Base-by-base conservation (phyloP, 2,888 invertebrate genomes). In the Morinoia aosen region DNA sequence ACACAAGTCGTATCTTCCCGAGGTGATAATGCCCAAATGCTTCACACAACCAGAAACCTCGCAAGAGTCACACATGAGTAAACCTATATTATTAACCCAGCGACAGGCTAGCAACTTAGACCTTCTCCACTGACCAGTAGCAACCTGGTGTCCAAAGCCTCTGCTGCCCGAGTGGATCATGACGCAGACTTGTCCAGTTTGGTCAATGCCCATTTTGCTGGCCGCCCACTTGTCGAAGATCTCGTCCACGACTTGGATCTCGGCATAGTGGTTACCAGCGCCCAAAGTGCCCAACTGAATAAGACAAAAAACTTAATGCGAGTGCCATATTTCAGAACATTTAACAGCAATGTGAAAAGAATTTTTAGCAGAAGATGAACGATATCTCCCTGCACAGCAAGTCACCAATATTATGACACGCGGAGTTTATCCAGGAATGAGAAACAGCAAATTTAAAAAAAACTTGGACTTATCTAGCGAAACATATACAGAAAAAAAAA, bases 141-240 rank as follows among this genome's bases (percentile, higher is more conserved):
- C 98, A 39, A 98, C 99, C 97, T 99, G 99, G 98, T 99, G 99
- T 0, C 99, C 99, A 97, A 99, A 99, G 58, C 99, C 99, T 97
- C 99, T 98, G 97, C 99, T 99, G 19, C 99, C 99, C 95, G 99
- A 99, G 97, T 99, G 99, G 97, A 99, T 99, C 99, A 99, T 99
- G 0, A 99, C 98, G 97, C 99, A 99, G 95, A 99, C 98, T 98
- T 99, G 99, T 0, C 99, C 99, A 97, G 98, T 98, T 97, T 98
- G 98, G 97, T 99, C 99, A 96, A 99, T 98, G 25, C 99, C 99
- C 99, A 99, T 99, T 98, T 99, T 99, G 95, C 98, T 98, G 95
- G 99, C 99, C 96, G 99, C 99, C 98, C 98, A 99, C 97, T 99
- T 98, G 97, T 99, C 99, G 97, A 98, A 99, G 97, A 99, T 99